Percentiles rank a stretch among this genome's conserved stretches.
These are phyloP conservation scores for Drosophila punjabiensis DNA, from an alignment of 1,140 invertebrate species.

Conservation along the genomic window DNA sequence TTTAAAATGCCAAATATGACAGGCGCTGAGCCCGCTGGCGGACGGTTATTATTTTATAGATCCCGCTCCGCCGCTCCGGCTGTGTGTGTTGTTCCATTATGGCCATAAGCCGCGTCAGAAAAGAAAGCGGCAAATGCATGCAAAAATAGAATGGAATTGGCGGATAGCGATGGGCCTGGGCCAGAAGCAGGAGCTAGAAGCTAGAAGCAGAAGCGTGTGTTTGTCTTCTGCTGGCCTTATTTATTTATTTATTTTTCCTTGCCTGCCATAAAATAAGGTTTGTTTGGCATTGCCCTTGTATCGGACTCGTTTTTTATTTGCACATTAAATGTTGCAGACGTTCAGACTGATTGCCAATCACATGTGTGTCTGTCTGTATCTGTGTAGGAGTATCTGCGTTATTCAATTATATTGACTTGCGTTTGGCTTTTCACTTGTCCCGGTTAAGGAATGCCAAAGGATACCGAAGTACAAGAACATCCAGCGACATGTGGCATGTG, in stretches of 20 bases:
- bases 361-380: slow-evolving; percentile 24
- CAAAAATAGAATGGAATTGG: slow-evolving; percentile 55
- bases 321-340: slow-evolving; percentile 83
- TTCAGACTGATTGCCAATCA: slow-evolving; percentile 73
- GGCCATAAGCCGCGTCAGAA: slow-evolving; percentile 28
- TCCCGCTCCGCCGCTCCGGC: slow-evolving; percentile 16
- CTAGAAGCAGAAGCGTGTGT: slow-evolving; percentile 3
- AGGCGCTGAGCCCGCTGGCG: slow-evolving; percentile 54
- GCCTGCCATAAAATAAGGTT: slow-evolving; percentile 76
- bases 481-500: slow-evolving; percentile 44
- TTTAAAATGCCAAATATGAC: slow-evolving; percentile 66
- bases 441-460: slow-evolving; percentile 66
- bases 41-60: slow-evolving; percentile 72
- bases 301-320: slow-evolving; percentile 79
- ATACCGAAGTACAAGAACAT: slow-evolving; percentile 7
- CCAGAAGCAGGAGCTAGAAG: neutral
- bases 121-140: slow-evolving; percentile 63
- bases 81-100: slow-evolving; percentile 50
- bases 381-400: slow-evolving; percentile 44
- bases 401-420: slow-evolving; percentile 82
- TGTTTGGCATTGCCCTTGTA: slow-evolving; percentile 79
- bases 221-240: slow-evolving; percentile 24
- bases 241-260: slow-evolving; percentile 68
- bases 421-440: slow-evolving; percentile 71
- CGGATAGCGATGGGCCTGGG: neutral